A percentile compares a stretch with the other conserved stretches of the same genome.
phyloP scores from a whole-genome alignment of 2,113 vertebrate genomes.

The Ranitomeya variabilis region DNA sequence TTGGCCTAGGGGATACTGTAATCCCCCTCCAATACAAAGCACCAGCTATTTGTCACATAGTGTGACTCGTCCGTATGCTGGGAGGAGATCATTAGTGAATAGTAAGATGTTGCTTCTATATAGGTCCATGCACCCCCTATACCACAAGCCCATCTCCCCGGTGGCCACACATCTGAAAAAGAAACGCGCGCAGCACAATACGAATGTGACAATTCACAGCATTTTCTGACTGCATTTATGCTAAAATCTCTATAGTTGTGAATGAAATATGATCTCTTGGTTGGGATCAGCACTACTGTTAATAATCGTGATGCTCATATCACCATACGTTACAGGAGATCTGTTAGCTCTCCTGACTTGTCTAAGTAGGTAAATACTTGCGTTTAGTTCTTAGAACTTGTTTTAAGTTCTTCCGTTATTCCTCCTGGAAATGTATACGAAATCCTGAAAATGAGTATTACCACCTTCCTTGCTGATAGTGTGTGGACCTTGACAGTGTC shows the following conservation, averaged over 20 bases:
- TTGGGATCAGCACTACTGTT: not conserved
- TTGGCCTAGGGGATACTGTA: conserved; percentile 65
- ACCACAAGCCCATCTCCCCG: conserved; percentile 30
- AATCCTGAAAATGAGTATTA: not conserved
- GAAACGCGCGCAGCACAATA: conserved; percentile 27
- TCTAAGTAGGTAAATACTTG: not conserved
- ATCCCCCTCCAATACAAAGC: conserved; percentile 64
- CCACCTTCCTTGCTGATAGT: not conserved
- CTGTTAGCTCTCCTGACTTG: not conserved
- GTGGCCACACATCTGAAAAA: conserved; percentile 59
- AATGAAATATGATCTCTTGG: conserved; percentile 10
- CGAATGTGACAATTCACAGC: conserved; percentile 11
- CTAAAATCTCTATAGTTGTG: not conserved
- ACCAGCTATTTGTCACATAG: conserved; percentile 63
- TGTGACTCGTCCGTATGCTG: conserved; percentile 61
- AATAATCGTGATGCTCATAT: not conserved
- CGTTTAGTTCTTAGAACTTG: not conserved
- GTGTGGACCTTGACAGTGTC: not conserved
- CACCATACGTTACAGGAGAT: not conserved
- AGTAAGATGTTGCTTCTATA: conserved; percentile 61
- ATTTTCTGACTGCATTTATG: not conserved
- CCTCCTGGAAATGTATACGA: not conserved
- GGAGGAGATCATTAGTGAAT: conserved; percentile 64
- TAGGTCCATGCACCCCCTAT: conserved; percentile 11
- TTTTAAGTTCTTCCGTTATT: not conserved